phyloP scores from a whole-genome alignment of 2,797 vertebrate genomes.

The Meriones psammophilus region DNA sequence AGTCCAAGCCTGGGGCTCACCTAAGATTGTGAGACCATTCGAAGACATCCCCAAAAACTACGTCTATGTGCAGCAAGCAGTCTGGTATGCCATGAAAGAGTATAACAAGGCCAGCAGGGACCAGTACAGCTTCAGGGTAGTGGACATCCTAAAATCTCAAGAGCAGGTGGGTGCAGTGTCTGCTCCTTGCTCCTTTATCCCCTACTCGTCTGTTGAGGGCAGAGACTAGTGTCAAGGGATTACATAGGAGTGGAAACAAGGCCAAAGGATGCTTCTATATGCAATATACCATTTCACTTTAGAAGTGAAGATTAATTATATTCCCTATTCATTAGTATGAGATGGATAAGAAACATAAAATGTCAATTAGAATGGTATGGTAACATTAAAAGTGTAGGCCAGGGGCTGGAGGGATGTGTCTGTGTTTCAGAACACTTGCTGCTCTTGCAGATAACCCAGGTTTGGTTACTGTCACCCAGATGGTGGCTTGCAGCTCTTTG shows the following conservation, averaged over 20 bases:
- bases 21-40: slow-evolving; percentile 48
- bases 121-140: slow-evolving; percentile 52
- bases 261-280: not conserved
- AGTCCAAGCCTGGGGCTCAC: slow-evolving; percentile 14
- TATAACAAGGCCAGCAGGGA: slow-evolving; percentile 73
- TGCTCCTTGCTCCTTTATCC: not conserved
- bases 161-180: slow-evolving; percentile 71
- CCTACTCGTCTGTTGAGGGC: not conserved
- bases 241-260: not conserved
- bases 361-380: not conserved
- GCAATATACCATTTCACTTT: slow-evolving; percentile 5
- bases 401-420: not conserved
- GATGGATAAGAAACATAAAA: not conserved
- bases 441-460: not conserved
- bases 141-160: slow-evolving; percentile 65
- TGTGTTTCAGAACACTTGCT: not conserved
- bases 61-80: slow-evolving; percentile 76
- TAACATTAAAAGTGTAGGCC: not conserved
- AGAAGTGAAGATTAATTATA: slow-evolving; percentile 5
- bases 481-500: not conserved
- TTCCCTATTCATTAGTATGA: not conserved
- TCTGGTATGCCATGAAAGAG: slow-evolving; percentile 78
- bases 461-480: not conserved
- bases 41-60: slow-evolving; percentile 64
- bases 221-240: not conserved